Base-by-base conservation (phyloP, 2,113 vertebrate species). In the Hymenochirus boettgeri region DNA sequence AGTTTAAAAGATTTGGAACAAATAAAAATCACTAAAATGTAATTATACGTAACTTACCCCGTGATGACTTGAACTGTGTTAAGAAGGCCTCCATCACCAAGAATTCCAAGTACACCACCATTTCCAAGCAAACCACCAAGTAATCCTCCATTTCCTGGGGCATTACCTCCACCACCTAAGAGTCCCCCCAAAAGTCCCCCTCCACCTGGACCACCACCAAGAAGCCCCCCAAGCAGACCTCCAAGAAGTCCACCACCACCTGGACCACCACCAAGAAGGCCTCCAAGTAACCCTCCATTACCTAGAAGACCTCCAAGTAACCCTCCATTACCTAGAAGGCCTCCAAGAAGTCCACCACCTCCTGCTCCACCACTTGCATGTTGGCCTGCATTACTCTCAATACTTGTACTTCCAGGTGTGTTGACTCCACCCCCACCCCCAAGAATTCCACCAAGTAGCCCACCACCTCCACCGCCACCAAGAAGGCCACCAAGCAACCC, bases 71-170 rank as follows among this genome's bases (percentile, higher is more conserved):
- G 77, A 23, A 80, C 37, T 0, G 83, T 84, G 75, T 77, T 77
- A 61, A 85, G 63, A 35, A 85, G 45, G 25, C 81, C 77, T 1
- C 82, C 80, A 65, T 85, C 77, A 0, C 82, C 72, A 0, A 85
- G 75, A 64, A 83, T 21, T 0, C 81, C 63, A 2, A 85, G 80
- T 45, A 84, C 39, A 0, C 82, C 76, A 0, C 77, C 65, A 1
- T 69, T 74, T 74, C 79, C 83, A 1, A 83, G 77, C 52, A 85
- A 77, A 47, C 77, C 80, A 62, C 76, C 84, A 18, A 85, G 75
- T 3, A 85, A 73, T 48, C 76, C 79, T 10, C 63, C 74, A 47
- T 76, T 77, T 1, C 7, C 31, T 80, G 73, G 74, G 39, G 61
- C 73, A 47, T 76, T 77, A 1, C 75, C 67, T 19, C 46, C 46